Conservation (phyloP, 1,140 invertebrate genomes). For the Limonius californicus region DNA sequence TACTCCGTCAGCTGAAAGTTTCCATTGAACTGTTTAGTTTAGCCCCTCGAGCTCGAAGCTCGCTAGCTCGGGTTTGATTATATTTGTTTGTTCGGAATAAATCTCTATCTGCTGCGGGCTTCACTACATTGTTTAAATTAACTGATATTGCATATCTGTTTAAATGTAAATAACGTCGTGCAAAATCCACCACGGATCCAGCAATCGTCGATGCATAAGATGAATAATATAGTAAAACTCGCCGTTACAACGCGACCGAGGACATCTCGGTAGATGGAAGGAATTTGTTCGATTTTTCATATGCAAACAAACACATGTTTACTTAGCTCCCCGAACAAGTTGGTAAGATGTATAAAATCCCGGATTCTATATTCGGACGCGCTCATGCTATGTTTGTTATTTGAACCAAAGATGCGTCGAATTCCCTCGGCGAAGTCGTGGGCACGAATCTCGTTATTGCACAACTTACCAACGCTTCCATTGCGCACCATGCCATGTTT, state of each 20-base stretch:
- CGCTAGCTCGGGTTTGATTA: constrained; percentile 23
- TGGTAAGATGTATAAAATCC: constrained; percentile 33
- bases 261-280: constrained; percentile 24
- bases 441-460: constrained; percentile 39
- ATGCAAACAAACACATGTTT: constrained; percentile 41
- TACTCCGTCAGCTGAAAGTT: constrained; percentile 14
- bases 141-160: background rate
- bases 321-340: constrained; percentile 34
- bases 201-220: background rate
- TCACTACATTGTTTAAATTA: constrained; percentile 10
- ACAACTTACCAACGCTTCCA: constrained; percentile 2
- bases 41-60: constrained; percentile 15
- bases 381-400: constrained; percentile 37
- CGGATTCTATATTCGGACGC: constrained; percentile 37
- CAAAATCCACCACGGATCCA: background rate
- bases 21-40: constrained; percentile 23
- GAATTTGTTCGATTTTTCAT: constrained; percentile 36
- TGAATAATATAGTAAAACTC: background rate
- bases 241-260: no score
- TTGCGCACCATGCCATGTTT: background rate
- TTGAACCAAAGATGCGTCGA: constrained; percentile 37
- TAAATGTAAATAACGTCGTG: background rate
- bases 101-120: constrained; percentile 20
- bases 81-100: constrained; percentile 28
- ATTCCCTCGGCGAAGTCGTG: constrained; percentile 32